Base-by-base conservation (phyloP, 1,140 invertebrate genomes). In the Agrypnia vestita region DNA sequence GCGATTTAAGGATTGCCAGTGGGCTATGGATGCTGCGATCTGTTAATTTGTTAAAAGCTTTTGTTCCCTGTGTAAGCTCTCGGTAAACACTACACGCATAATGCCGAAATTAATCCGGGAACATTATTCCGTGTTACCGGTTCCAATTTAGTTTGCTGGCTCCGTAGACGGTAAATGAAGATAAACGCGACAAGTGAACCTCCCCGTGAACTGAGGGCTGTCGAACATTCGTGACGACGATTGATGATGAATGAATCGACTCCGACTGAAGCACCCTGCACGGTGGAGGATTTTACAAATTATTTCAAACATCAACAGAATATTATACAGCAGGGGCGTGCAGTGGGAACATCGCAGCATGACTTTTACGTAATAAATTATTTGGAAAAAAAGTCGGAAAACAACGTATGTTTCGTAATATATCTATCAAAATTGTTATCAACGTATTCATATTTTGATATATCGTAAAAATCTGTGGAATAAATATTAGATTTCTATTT, bases 11-110 rank as follows among this genome's bases (percentile, higher is more conserved):
- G 81, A 82, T 80, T 78, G 81, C 75, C 53, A 72, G 75, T 47
- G 9, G 61, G 61, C 56, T 17, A 80, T 51, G 71, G 67, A 62
- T 59, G 35, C 64, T 56, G 64, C 81, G 78, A 83, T 80, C 81
- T 62, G 81, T 83, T 83, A 83, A 83, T 83, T 83, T 83, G 81
- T 80, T 80, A 80, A 80, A 80, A 82, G 81, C 81, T 82, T 82
- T 82, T 80, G 81, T 80, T 80, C 49, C 76, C 61, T 35, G 61
- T 51, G 76, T 67, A 55, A 72, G 80, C 80, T 67, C 62, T 59
- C 74, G 47, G 76, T 78, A 78, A 76, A 76, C 76, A 78, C 76
- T 78, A 69, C 76, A 76, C 75, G 75, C 69, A 69, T 76, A 49
- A 55, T 55, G 62, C 46, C 25, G 72, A 71, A 78, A 79, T 82